A percentile compares a stretch with the other conserved stretches of the same genome.
Evolutionary conservation across 1,140 invertebrate genomes (phyloP).

Genomic region (Pseudobourletiella spinata): DNA sequence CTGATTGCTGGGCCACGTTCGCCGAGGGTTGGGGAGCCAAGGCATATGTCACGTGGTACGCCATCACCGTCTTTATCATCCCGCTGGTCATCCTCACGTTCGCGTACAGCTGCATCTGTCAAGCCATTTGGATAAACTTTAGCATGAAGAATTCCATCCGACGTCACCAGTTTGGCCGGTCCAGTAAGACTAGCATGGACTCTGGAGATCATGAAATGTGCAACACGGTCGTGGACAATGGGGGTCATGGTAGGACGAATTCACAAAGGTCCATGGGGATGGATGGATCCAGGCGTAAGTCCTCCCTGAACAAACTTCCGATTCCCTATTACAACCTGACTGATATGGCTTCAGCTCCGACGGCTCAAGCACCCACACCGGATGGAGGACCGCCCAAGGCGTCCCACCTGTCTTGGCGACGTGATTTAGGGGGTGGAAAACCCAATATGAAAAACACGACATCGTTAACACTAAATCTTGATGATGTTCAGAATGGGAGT

Average conservation of each 20-base stretch:
- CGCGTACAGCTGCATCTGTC: conserved; percentile 56
- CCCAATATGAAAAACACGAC: too few species aligned
- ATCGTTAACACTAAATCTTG: too few species aligned
- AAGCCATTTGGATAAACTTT: conserved; percentile 45
- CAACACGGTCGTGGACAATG: background rate
- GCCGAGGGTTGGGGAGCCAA: conserved; percentile 46
- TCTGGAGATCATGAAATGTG: conserved; percentile 1
- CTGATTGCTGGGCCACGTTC: conserved; percentile 64
- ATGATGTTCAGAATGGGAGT: too few species aligned
- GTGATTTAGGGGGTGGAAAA: too few species aligned
- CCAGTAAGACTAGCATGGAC: conserved; percentile 6
- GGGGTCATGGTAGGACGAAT: background rate
- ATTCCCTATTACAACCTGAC: background rate
- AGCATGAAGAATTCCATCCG: conserved; percentile 31
- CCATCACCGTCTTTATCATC: conserved; percentile 52
- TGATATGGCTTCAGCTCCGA: too few species aligned
- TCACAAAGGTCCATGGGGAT: background rate
- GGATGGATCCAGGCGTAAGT: background rate
- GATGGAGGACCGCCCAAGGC: too few species aligned
- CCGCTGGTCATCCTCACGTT: conserved; percentile 51
- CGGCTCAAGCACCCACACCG: too few species aligned
- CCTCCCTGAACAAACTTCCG: background rate
- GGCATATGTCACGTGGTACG: conserved; percentile 53
- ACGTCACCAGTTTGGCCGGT: background rate
- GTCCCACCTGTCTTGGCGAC: too few species aligned